Evolutionary conservation across 2,113 vertebrate species (phyloP), one percentile per base, ranked within the genome.

Genomic region (Mixornis gularis): DNA sequence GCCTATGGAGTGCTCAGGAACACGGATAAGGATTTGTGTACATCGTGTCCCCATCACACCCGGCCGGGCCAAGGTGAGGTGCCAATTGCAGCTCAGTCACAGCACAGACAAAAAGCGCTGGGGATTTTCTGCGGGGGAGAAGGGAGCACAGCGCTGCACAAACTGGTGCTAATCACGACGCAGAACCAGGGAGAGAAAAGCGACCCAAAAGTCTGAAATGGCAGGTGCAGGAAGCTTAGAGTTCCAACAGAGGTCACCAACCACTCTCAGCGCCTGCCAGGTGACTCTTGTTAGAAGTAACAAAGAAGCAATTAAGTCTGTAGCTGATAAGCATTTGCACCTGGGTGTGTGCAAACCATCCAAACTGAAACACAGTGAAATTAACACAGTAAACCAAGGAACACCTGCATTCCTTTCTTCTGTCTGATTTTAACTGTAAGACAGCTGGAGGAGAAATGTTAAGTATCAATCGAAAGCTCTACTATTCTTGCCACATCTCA

Each of bases 1-100:
- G 40, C 40, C 40, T 13, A 41, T 41, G 40, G 40, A 41, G 40
- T 15, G 40, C 40, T 41, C 40, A 41, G 40, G 40, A 41, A 71
- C 7, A 36, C 9, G 36, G 36, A 36, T 36, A 36, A 36, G 36
- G 36, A 36, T 36, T 43, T 17, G 16, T 0, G 15, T 18, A 41
- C 43, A 43, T 22, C 41, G 1, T 0, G 19, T 59, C 26, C 52
- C 32, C 52, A 29, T 13, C 46, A 32, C 41, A 17, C 21, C 25
- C 10, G 19, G 30, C 25, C 0, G 1, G 36, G 36, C 36, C 36
- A 36, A 7, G 36, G 36, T 36, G 8, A 36, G 27, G n/a, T 3
- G 29, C 27, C 34, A 64, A 17, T 34, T 26, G 29, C 20, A 41
- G 46, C n/a, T 48, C 0, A 29, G 32, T 9, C 6, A n/a, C 6